Base-by-base conservation (phyloP, 2,797 vertebrate species). In the Ceyx erithaca region DNA sequence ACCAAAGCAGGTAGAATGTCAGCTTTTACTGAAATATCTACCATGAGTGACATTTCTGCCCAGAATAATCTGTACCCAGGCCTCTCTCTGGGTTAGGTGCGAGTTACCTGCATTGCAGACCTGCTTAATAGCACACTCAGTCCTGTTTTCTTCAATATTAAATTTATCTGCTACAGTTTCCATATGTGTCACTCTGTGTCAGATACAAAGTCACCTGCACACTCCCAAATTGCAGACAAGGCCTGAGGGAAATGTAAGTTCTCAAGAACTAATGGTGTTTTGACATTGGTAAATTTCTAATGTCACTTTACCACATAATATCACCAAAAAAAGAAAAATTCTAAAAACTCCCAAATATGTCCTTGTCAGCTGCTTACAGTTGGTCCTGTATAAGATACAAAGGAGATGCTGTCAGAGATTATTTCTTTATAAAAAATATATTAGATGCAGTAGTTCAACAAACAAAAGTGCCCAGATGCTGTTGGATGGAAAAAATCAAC, bases 11-110 rank as follows among this genome's bases (percentile, higher is more conserved):
- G 3, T 66, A 11, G 4, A 7, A 55, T 67, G 51, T 14, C 18
- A 75, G 19, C 16, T 82, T 90, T 77, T 71, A 49, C 7, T 67
- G 43, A 58, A 51, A 49, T 8, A 18, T 61, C 57, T 63, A 54
- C 26, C 25, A 55, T 0, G 0, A 64, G 6, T 37, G 17, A 71
- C 1, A 4, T 79, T 80, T 87, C 28, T 33, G 7, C 57, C 80
- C 35, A 54, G 49, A 20, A 31, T 20, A 64, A 51, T 14, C 21
- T 4, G 8, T 49, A 77, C 8, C 4, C 10, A 80, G 21, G 6
- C 8, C 18, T 64, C 14, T 54, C 30, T 57, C 16, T 64, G 46
- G 22, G 7, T 71, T 64, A n/a, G 2, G 2, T 68, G 9, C 7
- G 85, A 87, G 16, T 17, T 75, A 54, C 18, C 5, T 73, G 13